These are phyloP conservation scores for Chelmon rostratus DNA, from an alignment of 2,797 vertebrate genomes.

Conservation along the genomic window DNA sequence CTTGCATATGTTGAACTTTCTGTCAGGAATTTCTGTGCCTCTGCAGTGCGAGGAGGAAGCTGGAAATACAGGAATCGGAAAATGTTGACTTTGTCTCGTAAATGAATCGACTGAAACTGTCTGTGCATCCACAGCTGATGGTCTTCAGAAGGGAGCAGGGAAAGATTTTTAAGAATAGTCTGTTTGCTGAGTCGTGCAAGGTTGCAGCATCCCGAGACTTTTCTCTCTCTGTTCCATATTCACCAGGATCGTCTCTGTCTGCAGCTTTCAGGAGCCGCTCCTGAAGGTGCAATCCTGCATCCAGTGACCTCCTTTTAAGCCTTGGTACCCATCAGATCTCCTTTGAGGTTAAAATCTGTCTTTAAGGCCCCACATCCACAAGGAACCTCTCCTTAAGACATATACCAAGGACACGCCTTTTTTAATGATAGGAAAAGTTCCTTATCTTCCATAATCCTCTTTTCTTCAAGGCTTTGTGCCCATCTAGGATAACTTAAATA, in stretches of 20 bases:
- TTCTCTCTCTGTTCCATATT: neutral
- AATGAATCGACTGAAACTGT: neutral
- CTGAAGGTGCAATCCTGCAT: neutral
- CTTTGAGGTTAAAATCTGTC: neutral
- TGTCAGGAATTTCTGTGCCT: neutral
- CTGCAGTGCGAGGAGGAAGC: neutral
- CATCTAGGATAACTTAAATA: neutral
- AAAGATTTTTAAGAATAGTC: neutral
- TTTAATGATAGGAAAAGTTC: neutral
- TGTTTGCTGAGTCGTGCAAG: neutral
- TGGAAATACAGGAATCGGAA: neutral
- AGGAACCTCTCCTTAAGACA: neutral
- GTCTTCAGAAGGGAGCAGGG: neutral
- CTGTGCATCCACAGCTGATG: neutral
- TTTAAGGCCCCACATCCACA: neutral
- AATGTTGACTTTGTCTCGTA: neutral
- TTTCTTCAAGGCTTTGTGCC: neutral
- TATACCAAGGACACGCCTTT: neutral
- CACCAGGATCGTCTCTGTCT: neutral
- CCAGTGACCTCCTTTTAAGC: neutral
- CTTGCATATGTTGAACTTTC: neutral
- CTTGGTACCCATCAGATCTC: neutral
- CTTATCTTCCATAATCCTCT: neutral
- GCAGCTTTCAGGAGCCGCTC: neutral
- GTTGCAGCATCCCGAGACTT: neutral